Base-by-base conservation (phyloP, 2,888 invertebrate species). In the Euphydryas editha region DNA sequence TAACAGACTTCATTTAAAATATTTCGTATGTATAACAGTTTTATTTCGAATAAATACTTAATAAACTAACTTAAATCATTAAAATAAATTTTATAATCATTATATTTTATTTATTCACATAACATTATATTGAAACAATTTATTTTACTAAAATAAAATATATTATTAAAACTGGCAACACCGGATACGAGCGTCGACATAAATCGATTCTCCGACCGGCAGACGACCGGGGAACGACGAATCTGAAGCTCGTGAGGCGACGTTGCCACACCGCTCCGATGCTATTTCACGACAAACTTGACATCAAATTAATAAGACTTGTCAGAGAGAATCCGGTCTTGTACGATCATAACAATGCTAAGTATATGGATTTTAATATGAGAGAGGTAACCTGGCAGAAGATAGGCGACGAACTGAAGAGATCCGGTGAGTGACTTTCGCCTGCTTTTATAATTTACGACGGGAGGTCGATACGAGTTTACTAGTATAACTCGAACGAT, bases 361-460 rank as follows among this genome's bases (percentile, higher is more conserved):
- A 87, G 64, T 92, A 92, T 64, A 88, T 90, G 87, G 90, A 92
- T 71, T 88, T 87, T 60, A 91, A 92, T 47, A 77, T 86, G 0
- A 79, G 92, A 13, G 92, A 92, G 64, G 92, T 92, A 20, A 84
- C 87, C 1, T 92, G 92, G 92, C 92, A 92, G 74, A 89, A 83
- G 74, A 92, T 92, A 37, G 92, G 92, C 5, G 92, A 92, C 68
- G 87, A 86, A 62, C 73, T 92, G 20, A 83, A 86, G 70, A 80
- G 81, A 62, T 84, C 92, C 51, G 90, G 92, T 92, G 69, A 81
- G 87, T 80, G 61, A 57, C 21, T 59, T 49, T 56, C 49, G 49
- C 49, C 65, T 67, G 65, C 73, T 62, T 82, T 81, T 80, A 81
- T 77, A 81, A 73, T 77, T 73, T 77, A 76, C 80, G 79, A 70